Conservation (phyloP, 2,113 vertebrate genomes). For the Lonchura striata region DNA sequence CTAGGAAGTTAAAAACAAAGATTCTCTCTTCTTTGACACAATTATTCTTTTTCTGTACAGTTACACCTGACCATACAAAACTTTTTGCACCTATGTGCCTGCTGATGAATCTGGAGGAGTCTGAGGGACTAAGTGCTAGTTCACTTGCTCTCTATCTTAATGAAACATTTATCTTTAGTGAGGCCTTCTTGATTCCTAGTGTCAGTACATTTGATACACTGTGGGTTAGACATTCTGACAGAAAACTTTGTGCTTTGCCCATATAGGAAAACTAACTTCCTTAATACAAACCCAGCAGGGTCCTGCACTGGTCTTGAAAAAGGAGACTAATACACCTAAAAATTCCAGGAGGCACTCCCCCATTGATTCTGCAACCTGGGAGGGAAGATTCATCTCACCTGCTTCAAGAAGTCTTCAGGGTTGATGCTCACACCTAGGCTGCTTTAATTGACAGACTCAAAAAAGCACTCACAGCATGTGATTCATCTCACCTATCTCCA, state of each 20-base stretch:
- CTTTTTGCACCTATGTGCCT: neutral
- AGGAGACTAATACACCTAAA: neutral
- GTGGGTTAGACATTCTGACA: neutral
- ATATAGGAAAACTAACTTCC: neutral
- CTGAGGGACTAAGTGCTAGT: neutral
- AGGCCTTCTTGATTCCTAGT: neutral
- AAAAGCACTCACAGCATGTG: neutral
- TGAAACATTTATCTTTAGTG: neutral
- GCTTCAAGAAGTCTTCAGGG: neutral
- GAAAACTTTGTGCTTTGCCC: neutral
- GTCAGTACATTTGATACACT: neutral
- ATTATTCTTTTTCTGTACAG: neutral
- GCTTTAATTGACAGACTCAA: neutral
- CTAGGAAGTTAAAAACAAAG: neutral
- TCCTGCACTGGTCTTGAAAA: neutral
- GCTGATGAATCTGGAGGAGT: neutral
- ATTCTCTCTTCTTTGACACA: neutral
- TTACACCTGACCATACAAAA: neutral
- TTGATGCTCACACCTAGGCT: neutral
- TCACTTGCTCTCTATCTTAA: neutral
- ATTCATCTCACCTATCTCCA: slow-evolving; percentile 34
- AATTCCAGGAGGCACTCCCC: neutral
- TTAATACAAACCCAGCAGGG: neutral
- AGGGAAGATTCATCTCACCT: neutral
- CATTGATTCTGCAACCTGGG: neutral